Evolutionary conservation across 2,113 vertebrate genomes (phyloP).

Genomic region (Galeopterus variegatus): DNA sequence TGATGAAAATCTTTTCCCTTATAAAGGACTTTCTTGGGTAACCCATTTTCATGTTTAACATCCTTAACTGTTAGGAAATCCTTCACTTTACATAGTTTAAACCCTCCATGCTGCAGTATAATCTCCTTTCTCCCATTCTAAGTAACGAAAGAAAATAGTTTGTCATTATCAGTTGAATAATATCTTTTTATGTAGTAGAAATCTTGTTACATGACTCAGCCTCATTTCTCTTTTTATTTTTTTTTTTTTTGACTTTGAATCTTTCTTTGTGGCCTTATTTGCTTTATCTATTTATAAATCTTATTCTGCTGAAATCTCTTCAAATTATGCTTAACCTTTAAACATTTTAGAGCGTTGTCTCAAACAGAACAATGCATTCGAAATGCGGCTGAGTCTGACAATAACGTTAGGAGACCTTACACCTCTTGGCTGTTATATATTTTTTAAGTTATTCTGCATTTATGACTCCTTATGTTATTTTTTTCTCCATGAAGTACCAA

Average conservation of each 20-base stretch:
- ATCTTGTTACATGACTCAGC: neutral
- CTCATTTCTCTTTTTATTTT: neutral
- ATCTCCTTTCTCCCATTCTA: neutral
- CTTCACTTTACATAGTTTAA: neutral
- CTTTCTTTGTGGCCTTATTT: neutral
- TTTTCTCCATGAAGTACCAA: neutral
- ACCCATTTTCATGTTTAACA: constrained; percentile 11
- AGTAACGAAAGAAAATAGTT: neutral
- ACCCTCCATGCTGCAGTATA: neutral
- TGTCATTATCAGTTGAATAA: neutral
- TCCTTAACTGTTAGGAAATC: neutral
- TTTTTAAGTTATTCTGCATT: neutral
- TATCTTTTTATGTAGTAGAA: neutral
- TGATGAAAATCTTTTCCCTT: constrained; percentile 29
- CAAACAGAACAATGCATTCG: neutral
- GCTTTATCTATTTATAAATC: neutral
- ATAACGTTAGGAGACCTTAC: neutral
- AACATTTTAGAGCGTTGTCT: neutral
- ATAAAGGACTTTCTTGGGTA: neutral
- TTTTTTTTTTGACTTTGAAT: neutral
- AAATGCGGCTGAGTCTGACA: neutral
- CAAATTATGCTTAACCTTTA: neutral
- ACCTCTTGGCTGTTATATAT: neutral
- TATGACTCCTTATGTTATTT: neutral
- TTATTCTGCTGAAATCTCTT: neutral